Evolutionary conservation across 2,888 invertebrate species (phyloP).

Genomic region (Pediacus dermestoides): DNA sequence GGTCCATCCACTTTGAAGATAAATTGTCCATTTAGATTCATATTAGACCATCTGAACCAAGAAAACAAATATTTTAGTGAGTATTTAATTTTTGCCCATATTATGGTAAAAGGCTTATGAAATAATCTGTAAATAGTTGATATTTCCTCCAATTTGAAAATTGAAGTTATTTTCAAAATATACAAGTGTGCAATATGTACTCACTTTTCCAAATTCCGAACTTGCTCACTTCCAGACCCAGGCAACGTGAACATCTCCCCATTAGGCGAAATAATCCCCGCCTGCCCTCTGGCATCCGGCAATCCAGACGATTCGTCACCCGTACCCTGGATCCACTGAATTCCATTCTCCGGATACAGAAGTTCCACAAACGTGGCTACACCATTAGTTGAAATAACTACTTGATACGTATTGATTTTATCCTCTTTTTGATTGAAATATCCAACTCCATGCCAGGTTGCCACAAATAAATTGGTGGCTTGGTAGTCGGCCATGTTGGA

Average conservation of each 20-base stretch:
- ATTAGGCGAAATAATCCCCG: conserved; percentile 84
- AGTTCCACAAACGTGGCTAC: conserved; percentile 80
- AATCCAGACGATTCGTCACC: conserved; percentile 65
- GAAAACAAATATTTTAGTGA: conserved; percentile 1
- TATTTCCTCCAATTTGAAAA: conserved; percentile 1
- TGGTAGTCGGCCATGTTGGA: conserved; percentile 67
- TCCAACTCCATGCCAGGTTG: conserved; percentile 88
- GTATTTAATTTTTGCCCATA: too few species aligned
- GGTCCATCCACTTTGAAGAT: conserved; percentile 78
- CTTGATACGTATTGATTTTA: conserved; percentile 86
- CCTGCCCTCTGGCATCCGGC: conserved; percentile 90
- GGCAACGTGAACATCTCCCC: conserved; percentile 71
- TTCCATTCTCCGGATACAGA: conserved; percentile 80
- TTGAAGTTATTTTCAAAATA: too few species aligned
- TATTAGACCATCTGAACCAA: conserved; percentile 76
- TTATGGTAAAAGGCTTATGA: too few species aligned
- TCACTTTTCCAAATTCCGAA: conserved; percentile 74
- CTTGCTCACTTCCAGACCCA: conserved; percentile 90
- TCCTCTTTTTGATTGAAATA: conserved; percentile 65
- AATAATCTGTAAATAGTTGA: background rate
- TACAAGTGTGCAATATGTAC: too few species aligned
- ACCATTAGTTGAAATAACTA: conserved; percentile 69
- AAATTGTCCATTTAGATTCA: conserved; percentile 81
- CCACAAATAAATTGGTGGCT: conserved; percentile 76
- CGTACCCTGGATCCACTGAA: conserved; percentile 89